Percentiles rank a stretch among this genome's conserved stretches.
phyloP scores from a whole-genome alignment of 2,888 invertebrate species.

The Tanytarsus gracilentus region DNA sequence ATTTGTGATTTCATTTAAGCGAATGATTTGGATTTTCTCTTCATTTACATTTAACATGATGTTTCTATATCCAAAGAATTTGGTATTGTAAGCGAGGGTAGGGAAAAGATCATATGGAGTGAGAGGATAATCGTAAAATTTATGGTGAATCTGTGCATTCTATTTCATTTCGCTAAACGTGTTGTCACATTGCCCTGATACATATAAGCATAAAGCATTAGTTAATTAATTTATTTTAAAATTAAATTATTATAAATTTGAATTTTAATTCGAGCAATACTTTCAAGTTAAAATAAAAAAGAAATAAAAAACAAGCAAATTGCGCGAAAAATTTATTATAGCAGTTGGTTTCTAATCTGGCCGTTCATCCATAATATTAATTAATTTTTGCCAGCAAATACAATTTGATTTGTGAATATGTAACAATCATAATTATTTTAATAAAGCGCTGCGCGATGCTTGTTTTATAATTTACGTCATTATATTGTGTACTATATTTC shows the following conservation, averaged over 20 bases:
- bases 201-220: too few species aligned
- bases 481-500: too few species aligned
- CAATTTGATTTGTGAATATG: neutral
- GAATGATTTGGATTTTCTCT: slow-evolving; percentile 21
- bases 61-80: too few species aligned
- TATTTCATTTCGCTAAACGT: neutral
- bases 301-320: too few species aligned
- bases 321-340: too few species aligned
- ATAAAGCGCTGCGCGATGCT: slow-evolving; percentile 6
- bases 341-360: too few species aligned
- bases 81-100: neutral
- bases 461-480: slow-evolving; percentile 1
- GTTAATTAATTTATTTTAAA: slow-evolving; percentile 23
- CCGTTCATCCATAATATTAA: neutral
- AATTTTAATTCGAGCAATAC: slow-evolving; percentile 18
- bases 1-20: slow-evolving; percentile 26
- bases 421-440: neutral
- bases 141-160: slow-evolving; percentile 10
- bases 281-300: too few species aligned
- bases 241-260: slow-evolving; percentile 6
- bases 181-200: too few species aligned
- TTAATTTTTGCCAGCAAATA: neutral
- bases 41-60: slow-evolving; percentile 4
- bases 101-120: neutral
- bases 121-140: slow-evolving; percentile 23